Conservation (phyloP, 2,797 vertebrate genomes). For the Lutjanus campechanus region DNA sequence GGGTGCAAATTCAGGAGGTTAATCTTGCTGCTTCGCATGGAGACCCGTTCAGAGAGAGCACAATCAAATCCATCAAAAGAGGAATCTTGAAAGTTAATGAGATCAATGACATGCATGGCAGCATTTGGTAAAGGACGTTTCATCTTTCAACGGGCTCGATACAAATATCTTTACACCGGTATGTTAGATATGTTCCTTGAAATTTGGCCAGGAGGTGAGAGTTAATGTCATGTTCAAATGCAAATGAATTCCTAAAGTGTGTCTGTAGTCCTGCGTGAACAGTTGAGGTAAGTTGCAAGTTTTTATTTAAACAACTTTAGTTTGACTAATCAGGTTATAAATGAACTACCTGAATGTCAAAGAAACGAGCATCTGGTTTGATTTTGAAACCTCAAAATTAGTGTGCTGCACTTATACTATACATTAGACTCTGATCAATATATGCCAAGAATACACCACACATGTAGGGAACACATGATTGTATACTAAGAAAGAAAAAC, state of each 20-base stretch:
- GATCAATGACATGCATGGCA: slow-evolving; percentile 50
- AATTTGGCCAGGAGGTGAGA: background rate
- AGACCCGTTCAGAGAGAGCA: slow-evolving; percentile 40
- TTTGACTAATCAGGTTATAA: slow-evolving; percentile 3
- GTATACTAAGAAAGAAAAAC: background rate
- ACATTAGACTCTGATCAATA: background rate
- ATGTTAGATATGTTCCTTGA: background rate
- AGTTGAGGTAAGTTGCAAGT: too few species aligned
- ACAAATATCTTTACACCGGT: slow-evolving; percentile 7
- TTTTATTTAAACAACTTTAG: background rate
- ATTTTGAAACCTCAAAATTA: background rate
- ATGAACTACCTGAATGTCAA: background rate
- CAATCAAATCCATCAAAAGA: slow-evolving; percentile 55
- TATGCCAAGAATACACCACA: background rate
- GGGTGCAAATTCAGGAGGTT: slow-evolving; percentile 54
- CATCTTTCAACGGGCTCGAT: slow-evolving; percentile 15
- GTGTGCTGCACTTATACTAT: too few species aligned
- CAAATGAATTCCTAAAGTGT: background rate
- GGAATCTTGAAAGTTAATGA: slow-evolving; percentile 59
- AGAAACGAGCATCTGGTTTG: background rate
- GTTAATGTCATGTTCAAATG: background rate
- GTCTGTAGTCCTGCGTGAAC: background rate
- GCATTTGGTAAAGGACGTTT: slow-evolving; percentile 32
- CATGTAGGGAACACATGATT: background rate
- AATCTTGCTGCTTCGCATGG: slow-evolving; percentile 50